Evolutionary conservation across 2,888 invertebrate genomes (phyloP), one percentile per base, ranked within the genome.

Genomic region (Cremastinae sp.): DNA sequence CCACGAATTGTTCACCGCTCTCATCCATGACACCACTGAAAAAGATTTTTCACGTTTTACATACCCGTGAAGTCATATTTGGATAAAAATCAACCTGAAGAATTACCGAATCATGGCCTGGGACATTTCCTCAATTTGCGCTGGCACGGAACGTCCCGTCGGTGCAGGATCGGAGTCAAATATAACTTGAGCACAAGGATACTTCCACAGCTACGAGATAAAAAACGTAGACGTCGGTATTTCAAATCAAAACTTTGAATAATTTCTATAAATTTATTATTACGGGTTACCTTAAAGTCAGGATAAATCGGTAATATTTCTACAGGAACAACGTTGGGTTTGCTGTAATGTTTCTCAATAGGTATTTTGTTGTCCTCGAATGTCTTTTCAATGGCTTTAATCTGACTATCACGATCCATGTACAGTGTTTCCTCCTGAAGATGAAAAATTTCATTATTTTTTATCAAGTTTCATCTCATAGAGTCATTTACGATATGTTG

Each of bases 131-230:
- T 98, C 98, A 84, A 97, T 93, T 87, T 98, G 97, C 7, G 95
- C 95, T 22, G 96, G 95, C 54, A 96, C 93, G 83, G 96, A 94
- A 86, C 96, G 95, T 73, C 96, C 97, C 47, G 94, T 92, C 0
- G 98, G 98, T 4, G 98, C 97, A 8, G 99, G 99, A 91, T 99
- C 99, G 0, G 98, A 96, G 90, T 99, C 99, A 89, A 99, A 99
- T 86, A 98, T 97, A 79, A 99, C 99, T 90, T 96, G 96, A 54
- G 99, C 98, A 90, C 98, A 99, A 0, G 98, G 98, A 91, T 97
- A 97, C 88, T 97, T 97, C 99, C 99, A 99, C 86, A 98, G 92
- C 92, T 93, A 84, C 66, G 90, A 87, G 45, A 72, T 28, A 41
- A 38, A 41, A 59, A n/a, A 61, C n/a, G n/a, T 28, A 28, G 5